Percentiles rank a stretch among this genome's conserved stretches.
Conservation (phyloP, 1,140 invertebrate species). For the Physella acuta region DNA sequence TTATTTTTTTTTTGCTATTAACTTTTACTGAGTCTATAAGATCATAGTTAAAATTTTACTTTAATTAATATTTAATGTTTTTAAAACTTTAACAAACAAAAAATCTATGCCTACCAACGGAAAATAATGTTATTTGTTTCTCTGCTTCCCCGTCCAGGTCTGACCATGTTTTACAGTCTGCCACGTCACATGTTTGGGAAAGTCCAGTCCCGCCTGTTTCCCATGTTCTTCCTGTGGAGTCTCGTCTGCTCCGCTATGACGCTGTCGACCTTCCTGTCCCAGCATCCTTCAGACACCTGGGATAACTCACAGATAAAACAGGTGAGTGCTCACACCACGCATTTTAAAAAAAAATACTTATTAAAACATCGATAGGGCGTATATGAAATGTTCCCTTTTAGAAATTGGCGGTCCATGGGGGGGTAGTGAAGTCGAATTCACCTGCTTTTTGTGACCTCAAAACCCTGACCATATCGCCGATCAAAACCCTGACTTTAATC, state of each 20-base stretch:
- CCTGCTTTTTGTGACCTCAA: no score
- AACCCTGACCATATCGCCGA: no score
- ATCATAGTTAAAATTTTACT: not conserved
- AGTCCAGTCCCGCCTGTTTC: slow-evolving; percentile 32
- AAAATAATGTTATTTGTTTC: not conserved
- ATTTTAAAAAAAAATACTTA: no score
- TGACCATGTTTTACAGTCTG: slow-evolving; percentile 35
- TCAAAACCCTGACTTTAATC: no score
- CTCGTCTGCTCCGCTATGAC: slow-evolving; percentile 29
- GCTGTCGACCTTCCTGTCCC: slow-evolving; percentile 24
- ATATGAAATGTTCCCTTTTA: no score
- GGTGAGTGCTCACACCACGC: no score
- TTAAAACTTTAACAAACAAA: not conserved
- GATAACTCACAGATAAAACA: slow-evolving; percentile 16
- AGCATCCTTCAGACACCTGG: slow-evolving; percentile 28
- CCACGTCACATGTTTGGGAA: slow-evolving; percentile 29
- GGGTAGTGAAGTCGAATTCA: no score
- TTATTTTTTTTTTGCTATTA: not conserved
- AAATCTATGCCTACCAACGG: no score
- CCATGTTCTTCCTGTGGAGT: slow-evolving; percentile 38
- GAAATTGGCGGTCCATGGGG: no score
- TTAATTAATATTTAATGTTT: not conserved
- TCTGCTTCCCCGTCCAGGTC: slow-evolving; percentile 17
- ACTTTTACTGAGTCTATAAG: not conserved
- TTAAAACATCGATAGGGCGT: no score